These are phyloP conservation scores for Siniperca chuatsi DNA, from an alignment of 2,113 vertebrate species.

Conservation along the genomic window DNA sequence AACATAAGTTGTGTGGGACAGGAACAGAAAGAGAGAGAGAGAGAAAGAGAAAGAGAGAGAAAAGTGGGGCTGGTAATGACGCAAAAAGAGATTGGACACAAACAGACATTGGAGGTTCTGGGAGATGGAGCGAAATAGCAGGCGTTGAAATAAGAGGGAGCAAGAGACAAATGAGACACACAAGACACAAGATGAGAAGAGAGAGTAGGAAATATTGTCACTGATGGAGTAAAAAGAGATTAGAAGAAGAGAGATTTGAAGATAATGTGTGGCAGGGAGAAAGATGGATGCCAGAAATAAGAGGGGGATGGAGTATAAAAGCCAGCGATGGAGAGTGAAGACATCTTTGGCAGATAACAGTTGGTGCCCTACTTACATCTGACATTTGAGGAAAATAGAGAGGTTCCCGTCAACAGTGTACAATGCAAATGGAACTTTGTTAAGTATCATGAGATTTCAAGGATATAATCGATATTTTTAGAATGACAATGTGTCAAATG, in stretches of 20 bases:
- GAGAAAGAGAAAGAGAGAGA: conserved; percentile 5
- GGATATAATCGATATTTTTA: background rate
- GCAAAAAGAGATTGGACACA: conserved; percentile 61
- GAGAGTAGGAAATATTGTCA: conserved; percentile 46
- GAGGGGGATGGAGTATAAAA: conserved; percentile 42
- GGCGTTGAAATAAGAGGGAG: conserved; percentile 40
- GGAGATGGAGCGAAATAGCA: conserved; percentile 44
- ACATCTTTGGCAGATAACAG: conserved; percentile 52
- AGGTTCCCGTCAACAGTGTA: background rate
- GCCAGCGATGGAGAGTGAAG: conserved; percentile 56
- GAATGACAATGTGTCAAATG: background rate
- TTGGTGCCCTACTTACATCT: conserved; percentile 57
- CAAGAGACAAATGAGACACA: conserved; percentile 45
- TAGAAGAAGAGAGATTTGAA: conserved; percentile 59
- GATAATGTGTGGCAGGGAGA: conserved; percentile 60
- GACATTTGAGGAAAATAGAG: conserved; percentile 38
- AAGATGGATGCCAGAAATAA: conserved; percentile 68
- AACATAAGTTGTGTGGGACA: conserved; percentile 60
- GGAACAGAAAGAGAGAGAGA: conserved; percentile 24
- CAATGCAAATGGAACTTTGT: background rate
- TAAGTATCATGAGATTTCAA: background rate
- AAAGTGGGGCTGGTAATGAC: conserved; percentile 43
- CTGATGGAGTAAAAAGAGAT: conserved; percentile 70
- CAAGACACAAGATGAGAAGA: conserved; percentile 30
- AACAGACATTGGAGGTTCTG: conserved; percentile 48